A percentile compares a stretch with the other conserved stretches of the same genome.
Conservation (phyloP, 2,888 invertebrate species). For the Cinara cedri region DNA sequence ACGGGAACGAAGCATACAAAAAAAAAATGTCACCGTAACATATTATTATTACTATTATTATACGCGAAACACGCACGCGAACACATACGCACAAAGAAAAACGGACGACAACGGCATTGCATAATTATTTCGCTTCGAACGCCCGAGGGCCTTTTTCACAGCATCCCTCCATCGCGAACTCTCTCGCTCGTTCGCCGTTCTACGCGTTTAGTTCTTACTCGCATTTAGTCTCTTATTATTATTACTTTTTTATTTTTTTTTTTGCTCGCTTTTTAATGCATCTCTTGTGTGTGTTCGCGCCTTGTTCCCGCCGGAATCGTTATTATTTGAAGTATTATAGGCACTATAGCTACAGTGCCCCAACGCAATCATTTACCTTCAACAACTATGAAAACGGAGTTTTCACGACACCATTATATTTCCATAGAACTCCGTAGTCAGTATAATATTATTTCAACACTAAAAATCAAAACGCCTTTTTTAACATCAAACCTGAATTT, state of each 20-base stretch:
- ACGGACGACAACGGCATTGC: constrained; percentile 9
- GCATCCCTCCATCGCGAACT: no score
- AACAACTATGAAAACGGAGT: not conserved
- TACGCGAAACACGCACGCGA: not conserved
- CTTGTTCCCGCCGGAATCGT: not conserved
- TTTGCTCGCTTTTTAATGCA: constrained; percentile 7
- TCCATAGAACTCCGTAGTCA: no score
- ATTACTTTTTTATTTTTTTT: not conserved
- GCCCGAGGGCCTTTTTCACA: not conserved
- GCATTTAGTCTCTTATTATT: no score
- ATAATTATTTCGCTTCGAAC: constrained; percentile 33
- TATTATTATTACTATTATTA: no score
- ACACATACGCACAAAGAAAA: not conserved
- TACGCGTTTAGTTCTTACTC: no score
- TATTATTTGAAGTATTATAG: not conserved
- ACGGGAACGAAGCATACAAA: not conserved
- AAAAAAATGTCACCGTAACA: not conserved
- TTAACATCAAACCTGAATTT: no score
- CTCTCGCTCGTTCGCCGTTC: not conserved
- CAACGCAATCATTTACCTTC: constrained; percentile 1
- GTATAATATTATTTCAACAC: no score
- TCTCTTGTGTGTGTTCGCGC: not conserved
- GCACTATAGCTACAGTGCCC: not conserved
- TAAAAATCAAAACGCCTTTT: no score
- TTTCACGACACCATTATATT: not conserved